Conservation (phyloP, 2,113 vertebrate genomes). For the Microcebus griseorufus region DNA sequence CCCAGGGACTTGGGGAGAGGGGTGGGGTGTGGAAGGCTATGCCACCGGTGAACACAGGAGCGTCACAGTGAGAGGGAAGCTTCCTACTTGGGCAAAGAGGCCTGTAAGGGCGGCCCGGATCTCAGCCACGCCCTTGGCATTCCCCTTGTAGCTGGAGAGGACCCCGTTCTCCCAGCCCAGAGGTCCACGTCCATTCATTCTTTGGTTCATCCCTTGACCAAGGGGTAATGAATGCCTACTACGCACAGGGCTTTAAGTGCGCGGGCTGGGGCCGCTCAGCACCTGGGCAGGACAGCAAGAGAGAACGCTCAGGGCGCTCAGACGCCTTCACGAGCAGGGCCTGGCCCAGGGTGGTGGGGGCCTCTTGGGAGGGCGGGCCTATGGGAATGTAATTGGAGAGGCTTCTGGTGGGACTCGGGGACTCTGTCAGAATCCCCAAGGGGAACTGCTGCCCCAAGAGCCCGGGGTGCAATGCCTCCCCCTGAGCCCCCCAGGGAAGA, state of each 20-base stretch:
- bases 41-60: neutral
- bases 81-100: conserved; percentile 15
- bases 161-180: neutral
- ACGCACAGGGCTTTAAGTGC: no score
- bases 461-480: neutral
- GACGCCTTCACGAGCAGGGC: neutral
- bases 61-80: neutral
- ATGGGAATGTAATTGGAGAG: neutral
- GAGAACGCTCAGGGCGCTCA: neutral
- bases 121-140: neutral
- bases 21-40: neutral
- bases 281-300: neutral
- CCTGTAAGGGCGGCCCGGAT: neutral
- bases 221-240: neutral
- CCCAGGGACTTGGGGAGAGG: neutral
- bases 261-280: neutral
- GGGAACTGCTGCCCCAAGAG: neutral
- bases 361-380: neutral
- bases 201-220: neutral
- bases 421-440: neutral
- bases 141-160: neutral
- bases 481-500: accelerated
- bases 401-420: neutral
- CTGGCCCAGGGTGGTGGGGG: neutral
- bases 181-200: neutral